Conservation (phyloP, 92 coral and sea anemone genomes). For the Muricea muricata region DNA sequence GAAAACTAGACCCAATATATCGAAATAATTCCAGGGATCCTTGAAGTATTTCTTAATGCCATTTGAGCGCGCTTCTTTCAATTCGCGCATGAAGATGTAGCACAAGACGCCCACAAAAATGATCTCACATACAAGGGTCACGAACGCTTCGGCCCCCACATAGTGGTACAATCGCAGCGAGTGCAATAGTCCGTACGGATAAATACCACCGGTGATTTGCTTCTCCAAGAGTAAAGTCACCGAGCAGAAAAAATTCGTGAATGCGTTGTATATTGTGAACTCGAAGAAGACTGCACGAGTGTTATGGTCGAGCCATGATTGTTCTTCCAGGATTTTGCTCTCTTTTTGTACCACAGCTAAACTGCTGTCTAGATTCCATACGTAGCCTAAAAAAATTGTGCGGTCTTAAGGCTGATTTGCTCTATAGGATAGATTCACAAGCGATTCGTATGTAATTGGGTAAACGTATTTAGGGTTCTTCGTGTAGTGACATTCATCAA, state of each 20-base stretch:
- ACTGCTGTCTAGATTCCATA: slow-evolving; percentile 81
- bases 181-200: slow-evolving; percentile 79
- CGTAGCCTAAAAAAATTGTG: slow-evolving; percentile 76
- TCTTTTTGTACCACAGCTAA: slow-evolving; percentile 57
- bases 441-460: too few species aligned
- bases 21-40: slow-evolving; percentile 84
- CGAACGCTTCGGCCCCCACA: slow-evolving; percentile 81
- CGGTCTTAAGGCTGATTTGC: too few species aligned
- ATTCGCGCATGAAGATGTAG: slow-evolving; percentile 77
- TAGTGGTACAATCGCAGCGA: slow-evolving; percentile 86
- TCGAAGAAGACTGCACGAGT: slow-evolving; percentile 92
- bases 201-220: slow-evolving; percentile 81
- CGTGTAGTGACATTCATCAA: too few species aligned
- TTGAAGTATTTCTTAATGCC: slow-evolving; percentile 68
- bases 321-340: slow-evolving; percentile 33
- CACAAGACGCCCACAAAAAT: slow-evolving; percentile 68
- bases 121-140: slow-evolving; percentile 77
- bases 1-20: slow-evolving; percentile 72
- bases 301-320: slow-evolving; percentile 80
- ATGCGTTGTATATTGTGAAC: slow-evolving; percentile 84
- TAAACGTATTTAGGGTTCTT: too few species aligned
- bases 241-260: slow-evolving; percentile 83
- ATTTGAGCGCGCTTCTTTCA: slow-evolving; percentile 59
- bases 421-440: too few species aligned
- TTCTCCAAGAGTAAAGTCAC: slow-evolving; percentile 80